Base-by-base conservation (phyloP, 1,140 invertebrate genomes). In the Pantala flavescens region DNA sequence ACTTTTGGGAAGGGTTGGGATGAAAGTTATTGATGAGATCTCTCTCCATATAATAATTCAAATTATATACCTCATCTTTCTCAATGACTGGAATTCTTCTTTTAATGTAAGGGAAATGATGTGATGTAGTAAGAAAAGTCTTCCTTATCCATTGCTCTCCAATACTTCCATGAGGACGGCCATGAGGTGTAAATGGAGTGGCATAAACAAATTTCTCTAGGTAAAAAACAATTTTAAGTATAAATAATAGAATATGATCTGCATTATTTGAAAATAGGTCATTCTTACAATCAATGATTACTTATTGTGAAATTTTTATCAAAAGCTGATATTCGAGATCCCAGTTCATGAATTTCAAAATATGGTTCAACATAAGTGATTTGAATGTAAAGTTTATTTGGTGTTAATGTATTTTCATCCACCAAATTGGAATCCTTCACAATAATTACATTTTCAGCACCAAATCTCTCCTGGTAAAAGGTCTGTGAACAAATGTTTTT, bases 291-390 rank as follows among this genome's bases (percentile, higher is more conserved):
- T 3, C 43, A 70, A 86, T 49, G 16, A 90, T 89, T 84, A 96
- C 94, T 96, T 75, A 98, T 93, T 81, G 97, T 97, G 80, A 94
- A 97, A 83, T 98, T 98, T 76, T 90, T 87, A 80, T 98, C 95
- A 83, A 97, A 98, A 82, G 95, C 91, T 0, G 96, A 97, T 72
- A 90, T 85, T 43, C 96, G 85, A 77, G 95, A 90, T 76, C 93
- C 84, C 74, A 93, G 84, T 84, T 99, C 97, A 83, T 96, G 97
- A 14, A 90, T 87, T 84, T 98, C 97, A 84, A 98, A 97, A 82
- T 96, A 97, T 0, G 97, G 97, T 83, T 99, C 97, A 0, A 98
- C 97, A 82, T 98, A 99, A 0, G 97, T 99, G 74, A 99, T 98
- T 87, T 99, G 97, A 75, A 99, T 96, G 83, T 95, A 98, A 0